Evolutionary conservation across 2,888 invertebrate species (phyloP), one percentile per base, ranked within the genome.

Genomic region (Scelioninae gen. 1): DNA sequence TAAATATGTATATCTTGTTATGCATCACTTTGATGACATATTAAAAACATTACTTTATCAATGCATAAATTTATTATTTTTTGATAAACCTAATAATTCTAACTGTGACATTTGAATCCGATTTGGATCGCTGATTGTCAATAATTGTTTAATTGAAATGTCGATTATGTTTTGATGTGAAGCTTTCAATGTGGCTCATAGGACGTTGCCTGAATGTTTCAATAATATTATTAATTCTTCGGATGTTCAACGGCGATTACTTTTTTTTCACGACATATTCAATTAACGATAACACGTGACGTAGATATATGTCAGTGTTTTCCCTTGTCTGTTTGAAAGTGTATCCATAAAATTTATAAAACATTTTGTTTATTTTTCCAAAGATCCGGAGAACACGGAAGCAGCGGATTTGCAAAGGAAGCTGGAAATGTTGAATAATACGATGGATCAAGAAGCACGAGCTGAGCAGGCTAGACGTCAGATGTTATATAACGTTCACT

Each of bases 351-450:
- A 69, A 75, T 80, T 72, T 77, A 77, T 77, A 47, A 62, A 65
- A 47, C 23, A 31, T 15, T 47, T 6, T 49, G 9, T 63, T 78
- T 66, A 47, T 74, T 92, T 93, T 85, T 85, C 93, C 93, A 84
- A 95, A 96, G 97, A 97, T 94, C 95, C 97, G 85, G 97, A 97
- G 93, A 97, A 97, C 92, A 96, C 96, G 88, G 96, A 96, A 90
- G 96, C 96, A 56, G 95, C 96, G 81, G 97, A 97, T 92, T 94
- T 98, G 89, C 97, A 98, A 93, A 95, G 96, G 91, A 98, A 98
- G 93, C 93, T 98, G 90, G 97, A 97, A 93, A 94, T 97, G 93
- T 94, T 98, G 91, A 98, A 98, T 93, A 96, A 96, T 89, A 96
- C 97, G 89, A 95, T 98, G 94, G 97, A 97, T 93, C 96, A 97